Evolutionary conservation across 35 echinoderm and acorn worm species (phyloP), one percentile per base, ranked within the genome.

Genomic region (Ophioderma brevispina): DNA sequence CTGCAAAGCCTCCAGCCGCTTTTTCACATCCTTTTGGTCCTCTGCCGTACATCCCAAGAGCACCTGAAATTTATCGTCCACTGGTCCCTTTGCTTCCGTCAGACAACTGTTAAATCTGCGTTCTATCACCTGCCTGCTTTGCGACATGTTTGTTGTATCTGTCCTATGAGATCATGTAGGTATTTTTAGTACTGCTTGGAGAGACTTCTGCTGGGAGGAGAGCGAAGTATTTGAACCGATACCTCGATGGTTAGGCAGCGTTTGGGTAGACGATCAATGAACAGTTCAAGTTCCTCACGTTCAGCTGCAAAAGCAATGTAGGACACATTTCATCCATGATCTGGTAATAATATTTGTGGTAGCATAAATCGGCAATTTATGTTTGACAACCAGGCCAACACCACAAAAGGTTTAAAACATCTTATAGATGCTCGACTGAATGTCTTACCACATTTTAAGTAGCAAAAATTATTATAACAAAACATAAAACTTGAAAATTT

Each of bases 1-100:
- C 30, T 33, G 37, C 36, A 91, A 82, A 14, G 31, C 55, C 49
- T 88, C 50, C 13, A 97, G 80, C 23, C 87, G 90, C 81, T 97
- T 97, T 42, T 89, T 19, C 14, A 97, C 77, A 64, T 91, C 77
- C 75, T 97, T 97, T 38, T 97, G 95, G 50, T 97, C 95, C 34
- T 97, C 95, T 1, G 80, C 95, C n/a, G 95, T 80, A 37, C 95
- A 97, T 19, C 94, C 95, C 39, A 97, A 49, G 14, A 97, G 38
- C 14, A 36, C 80, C 55, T 97, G 95, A 56, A 97, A 97, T 1
- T 75, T 39, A 3, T 94, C 85, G 59, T 97, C 95, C 1, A 94
- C 36, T 0, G 95, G 92, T 31, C 95, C 95, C 17, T 34, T 85
- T 30, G 77, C 35, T 32, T 90, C 92, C 37, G 79, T 49, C 18